A percentile compares a stretch with the other conserved stretches of the same genome.
Evolutionary conservation across 2,888 invertebrate genomes (phyloP).

Genomic region (Selenia dentaria): DNA sequence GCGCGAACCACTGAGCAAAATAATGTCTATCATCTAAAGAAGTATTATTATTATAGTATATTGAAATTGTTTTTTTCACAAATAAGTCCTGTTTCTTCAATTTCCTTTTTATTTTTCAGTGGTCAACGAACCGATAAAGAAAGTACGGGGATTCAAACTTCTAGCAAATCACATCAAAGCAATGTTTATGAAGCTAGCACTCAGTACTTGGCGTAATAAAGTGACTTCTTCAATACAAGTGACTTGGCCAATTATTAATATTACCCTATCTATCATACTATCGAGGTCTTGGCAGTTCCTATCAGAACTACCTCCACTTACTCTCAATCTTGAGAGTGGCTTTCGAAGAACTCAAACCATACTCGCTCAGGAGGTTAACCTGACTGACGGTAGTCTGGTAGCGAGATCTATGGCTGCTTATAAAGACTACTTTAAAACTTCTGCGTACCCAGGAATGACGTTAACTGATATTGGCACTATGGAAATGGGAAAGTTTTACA

Average conservation of each 20-base stretch:
- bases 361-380: constrained; percentile 49
- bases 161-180: constrained; percentile 71
- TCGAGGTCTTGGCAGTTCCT: constrained; percentile 75
- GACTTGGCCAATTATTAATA: constrained; percentile 71
- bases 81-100: too few species aligned
- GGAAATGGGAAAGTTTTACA: constrained; percentile 67
- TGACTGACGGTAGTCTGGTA: constrained; percentile 53
- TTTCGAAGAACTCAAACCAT: constrained; percentile 65
- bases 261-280: constrained; percentile 67
- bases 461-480: constrained; percentile 60
- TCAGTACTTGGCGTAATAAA: constrained; percentile 68
- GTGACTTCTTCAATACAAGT: constrained; percentile 68
- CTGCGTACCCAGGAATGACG: constrained; percentile 52
- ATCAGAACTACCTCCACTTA: constrained; percentile 84
- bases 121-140: constrained; percentile 58
- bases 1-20: too few species aligned
- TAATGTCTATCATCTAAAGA: too few species aligned
- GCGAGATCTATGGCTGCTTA: constrained; percentile 58
- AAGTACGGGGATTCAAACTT: constrained; percentile 64
- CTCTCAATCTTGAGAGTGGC: constrained; percentile 78
- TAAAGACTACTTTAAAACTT: constrained; percentile 62
- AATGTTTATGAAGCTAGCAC: constrained; percentile 71
- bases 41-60: too few species aligned
- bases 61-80: too few species aligned
- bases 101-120: constrained; percentile 51